These are phyloP conservation scores for Cordylochernes scorpioides DNA, from an alignment of 2,888 invertebrate species.

Conservation along the genomic window DNA sequence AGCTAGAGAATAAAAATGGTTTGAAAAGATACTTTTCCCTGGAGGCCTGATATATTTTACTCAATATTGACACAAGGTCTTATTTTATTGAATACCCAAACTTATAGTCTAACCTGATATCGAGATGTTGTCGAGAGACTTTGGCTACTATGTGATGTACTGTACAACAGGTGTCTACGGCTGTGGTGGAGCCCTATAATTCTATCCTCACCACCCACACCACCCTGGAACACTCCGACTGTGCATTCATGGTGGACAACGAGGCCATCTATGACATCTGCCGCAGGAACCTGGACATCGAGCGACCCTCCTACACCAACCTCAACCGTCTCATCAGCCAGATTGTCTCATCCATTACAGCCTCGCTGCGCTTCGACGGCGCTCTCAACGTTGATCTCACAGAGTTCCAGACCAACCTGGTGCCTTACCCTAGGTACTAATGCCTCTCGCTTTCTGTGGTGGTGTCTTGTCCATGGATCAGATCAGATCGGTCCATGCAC, in stretches of 20 bases:
- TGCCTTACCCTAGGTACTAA: slow-evolving; percentile 44
- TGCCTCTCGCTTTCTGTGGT: not conserved
- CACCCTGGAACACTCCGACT: slow-evolving; percentile 27
- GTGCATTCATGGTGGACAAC: slow-evolving; percentile 49
- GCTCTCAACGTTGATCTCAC: slow-evolving; percentile 62
- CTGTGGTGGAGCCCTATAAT: slow-evolving; percentile 17
- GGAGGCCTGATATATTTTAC: too few relatives aligned
- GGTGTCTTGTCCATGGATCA: too few relatives aligned
- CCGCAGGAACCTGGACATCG: slow-evolving; percentile 76
- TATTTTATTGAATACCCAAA: too few relatives aligned
- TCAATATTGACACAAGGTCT: too few relatives aligned
- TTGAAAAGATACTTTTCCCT: too few relatives aligned
- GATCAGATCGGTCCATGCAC: too few relatives aligned
- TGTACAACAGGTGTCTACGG: slow-evolving; percentile 14
- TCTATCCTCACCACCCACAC: slow-evolving; percentile 17
- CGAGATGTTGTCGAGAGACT: slow-evolving; percentile 1
- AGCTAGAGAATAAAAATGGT: too few relatives aligned
- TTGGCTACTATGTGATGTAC: slow-evolving; percentile 13
- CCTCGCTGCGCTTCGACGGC: slow-evolving; percentile 72
- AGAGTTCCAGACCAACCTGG: slow-evolving; percentile 55
- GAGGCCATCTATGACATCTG: slow-evolving; percentile 53
- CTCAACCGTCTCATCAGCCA: slow-evolving; percentile 30
- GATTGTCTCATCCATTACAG: slow-evolving; percentile 41
- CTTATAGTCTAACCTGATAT: too few relatives aligned
- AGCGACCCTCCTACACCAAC: slow-evolving; percentile 79